Base-by-base conservation (phyloP, 1,140 invertebrate genomes). In the Augochlora pura region DNA sequence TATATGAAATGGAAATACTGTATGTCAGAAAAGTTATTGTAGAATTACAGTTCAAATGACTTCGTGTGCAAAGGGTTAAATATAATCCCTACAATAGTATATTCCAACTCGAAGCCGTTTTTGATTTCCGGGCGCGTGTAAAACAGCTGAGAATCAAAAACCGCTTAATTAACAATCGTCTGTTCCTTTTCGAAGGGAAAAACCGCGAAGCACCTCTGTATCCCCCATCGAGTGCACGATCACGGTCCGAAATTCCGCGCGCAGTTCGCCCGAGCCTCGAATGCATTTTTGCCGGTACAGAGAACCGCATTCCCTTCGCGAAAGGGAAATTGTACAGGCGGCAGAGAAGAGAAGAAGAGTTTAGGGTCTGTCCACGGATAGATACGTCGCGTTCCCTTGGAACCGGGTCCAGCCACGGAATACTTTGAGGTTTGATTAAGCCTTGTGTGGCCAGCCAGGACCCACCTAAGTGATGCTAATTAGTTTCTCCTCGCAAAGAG, bases 381-480 rank as follows among this genome's bases (percentile, higher is more conserved):
- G 16, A n/a, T 63, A 54, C 62, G 25, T 25, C 72, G 49, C 72
- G 49, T 60, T 38, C 46, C 39, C 68, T 18, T 76, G 14, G 39
- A 23, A 60, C 78, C 49, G 49, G 66, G 59, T 69, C 60, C 63
- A 46, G 57, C 9, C 42, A 46, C 42, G 42, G 42, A 81, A 84
- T 84, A 81, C 83, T 85, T 85, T 85, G 82, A 85, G 78, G 82
- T 85, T 81, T 85, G 83, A 85, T 85, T 85, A 84, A 85, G 78
- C 83, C 73, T 84, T 77, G 77, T 80, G 67, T 42, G 67, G 69
- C 54, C 46, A 46, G 42, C 3, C 42, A 12, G 42, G 42, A 46
- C 14, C 42, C 65, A 38, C 39, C 49, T 46, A 62, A 80, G 77
- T 62, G 68, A 84, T 84, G 83, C 78, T 85, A 85, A 85, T 85